phyloP scores from a whole-genome alignment of 2,888 invertebrate species.

The Catocala nupta region DNA sequence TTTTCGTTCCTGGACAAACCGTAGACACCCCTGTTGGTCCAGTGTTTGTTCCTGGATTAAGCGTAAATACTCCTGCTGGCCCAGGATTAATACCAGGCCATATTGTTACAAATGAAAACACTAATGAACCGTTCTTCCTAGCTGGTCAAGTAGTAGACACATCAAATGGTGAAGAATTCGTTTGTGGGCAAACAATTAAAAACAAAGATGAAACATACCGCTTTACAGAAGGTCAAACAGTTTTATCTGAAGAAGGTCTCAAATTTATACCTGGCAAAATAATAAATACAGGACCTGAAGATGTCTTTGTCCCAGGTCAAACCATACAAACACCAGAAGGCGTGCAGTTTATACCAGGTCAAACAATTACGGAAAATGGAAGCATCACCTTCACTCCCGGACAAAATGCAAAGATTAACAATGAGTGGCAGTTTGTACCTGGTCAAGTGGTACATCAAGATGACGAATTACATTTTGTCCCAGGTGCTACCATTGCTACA shows the following conservation, averaged over 20 bases:
- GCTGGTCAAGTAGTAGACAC: slow-evolving; percentile 90
- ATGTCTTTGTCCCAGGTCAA: slow-evolving; percentile 89
- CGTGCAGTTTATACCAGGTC: slow-evolving; percentile 89
- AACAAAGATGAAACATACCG: slow-evolving; percentile 85
- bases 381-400: slow-evolving; percentile 89
- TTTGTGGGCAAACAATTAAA: slow-evolving; percentile 89
- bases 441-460: slow-evolving; percentile 88
- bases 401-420: slow-evolving; percentile 85
- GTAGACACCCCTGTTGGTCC: slow-evolving; percentile 90
- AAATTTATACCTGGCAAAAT: slow-evolving; percentile 89
- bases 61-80: slow-evolving; percentile 89
- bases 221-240: slow-evolving; percentile 89
- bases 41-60: slow-evolving; percentile 91
- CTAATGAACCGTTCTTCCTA: slow-evolving; percentile 89
- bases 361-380: slow-evolving; percentile 84
- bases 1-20: slow-evolving; percentile 93
- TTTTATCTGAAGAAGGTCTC: slow-evolving; percentile 87
- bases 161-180: slow-evolving; percentile 85
- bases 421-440: slow-evolving; percentile 89
- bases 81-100: slow-evolving; percentile 92
- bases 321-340: slow-evolving; percentile 87
- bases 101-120: slow-evolving; percentile 87
- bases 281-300: slow-evolving; percentile 78
- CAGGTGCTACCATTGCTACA: slow-evolving; percentile 89
- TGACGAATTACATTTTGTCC: slow-evolving; percentile 86